Conservation (phyloP, 2,113 vertebrate species). For the Orientallactaga bullata region DNA sequence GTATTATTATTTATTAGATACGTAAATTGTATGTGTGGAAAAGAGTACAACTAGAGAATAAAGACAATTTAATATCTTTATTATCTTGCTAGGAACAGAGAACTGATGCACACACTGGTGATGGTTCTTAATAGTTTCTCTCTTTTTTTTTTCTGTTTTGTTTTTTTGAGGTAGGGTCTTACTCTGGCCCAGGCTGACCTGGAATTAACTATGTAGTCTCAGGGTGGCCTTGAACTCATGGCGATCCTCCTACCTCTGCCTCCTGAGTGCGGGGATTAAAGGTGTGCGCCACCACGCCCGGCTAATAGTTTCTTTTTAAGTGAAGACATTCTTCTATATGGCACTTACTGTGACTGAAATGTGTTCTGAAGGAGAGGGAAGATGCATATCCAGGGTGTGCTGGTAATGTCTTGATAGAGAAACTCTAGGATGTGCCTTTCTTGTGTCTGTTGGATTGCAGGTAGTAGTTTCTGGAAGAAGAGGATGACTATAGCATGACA, state of each 20-base stretch:
- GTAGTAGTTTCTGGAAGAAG: neutral
- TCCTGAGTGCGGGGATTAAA: no score
- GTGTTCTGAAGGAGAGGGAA: neutral
- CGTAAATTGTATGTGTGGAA: neutral
- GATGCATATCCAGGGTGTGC: neutral
- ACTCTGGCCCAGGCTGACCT: no score
- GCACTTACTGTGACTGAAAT: conserved; percentile 50
- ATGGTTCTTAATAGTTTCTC: neutral
- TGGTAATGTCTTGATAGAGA: conserved; percentile 2
- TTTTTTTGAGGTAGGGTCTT: no score
- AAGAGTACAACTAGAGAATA: neutral
- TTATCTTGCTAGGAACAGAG: neutral
- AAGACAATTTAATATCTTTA: conserved; percentile 22
- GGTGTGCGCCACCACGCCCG: no score
- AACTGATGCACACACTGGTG: neutral
- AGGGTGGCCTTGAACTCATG: no score
- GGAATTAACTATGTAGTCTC: no score
- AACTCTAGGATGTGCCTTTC: neutral
- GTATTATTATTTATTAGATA: neutral
- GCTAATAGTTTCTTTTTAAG: neutral
- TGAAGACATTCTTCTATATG: neutral
- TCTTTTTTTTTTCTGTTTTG: no score
- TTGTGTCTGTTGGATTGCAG: neutral
- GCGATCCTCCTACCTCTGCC: no score
- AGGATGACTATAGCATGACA: neutral